Evolutionary conservation across 2,113 vertebrate genomes (phyloP), one percentile per base, ranked within the genome.

Genomic region (Grantiella picta): DNA sequence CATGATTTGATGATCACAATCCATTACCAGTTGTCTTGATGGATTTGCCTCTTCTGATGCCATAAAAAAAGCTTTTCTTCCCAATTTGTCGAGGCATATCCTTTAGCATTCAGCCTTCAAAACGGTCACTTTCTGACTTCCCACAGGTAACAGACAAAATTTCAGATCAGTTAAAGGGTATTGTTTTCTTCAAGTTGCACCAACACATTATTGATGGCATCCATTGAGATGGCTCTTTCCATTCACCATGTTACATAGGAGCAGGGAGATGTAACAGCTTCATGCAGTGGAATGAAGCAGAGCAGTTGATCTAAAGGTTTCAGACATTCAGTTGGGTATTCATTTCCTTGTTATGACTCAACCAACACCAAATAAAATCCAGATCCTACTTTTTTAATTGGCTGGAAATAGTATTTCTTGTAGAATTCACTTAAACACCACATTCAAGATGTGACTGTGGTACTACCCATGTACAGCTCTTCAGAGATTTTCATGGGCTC

Each of bases 351-450:
- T 42, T 68, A 45, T 53, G 40, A 69, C 23, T 77, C 54, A 77
- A 50, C 2, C 18, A 40, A 40, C 23, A 0, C 0, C n/a, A 83
- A 70, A 49, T 65, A 44, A 79, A 92, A 77, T 6, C 0, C 8
- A 84, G 28, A 21, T 73, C 5, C 64, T 77, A 22, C 17, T 53
- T 89, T 86, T 91, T 83, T 10, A 86, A 64, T n/a, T 52, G 17
- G 4, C 13, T 68, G 45, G 77, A 75, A 25, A 45, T 8, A 50
- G 18, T 27, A 27, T 65, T 85, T 82, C 5, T 54, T 64, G 25
- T 31, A 42, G 54, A 85, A 88, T 49, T 82, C 50, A 80, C 11
- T 61, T 57, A 77, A 94, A 44, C 21, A 44, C 16, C 42, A 72
- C 61, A 69, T 47, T 35, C 54, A 75, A 42, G 72, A 63, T 33